Evolutionary conservation across 2,888 invertebrate species (phyloP).

Genomic region (Iphiclides podalirius): DNA sequence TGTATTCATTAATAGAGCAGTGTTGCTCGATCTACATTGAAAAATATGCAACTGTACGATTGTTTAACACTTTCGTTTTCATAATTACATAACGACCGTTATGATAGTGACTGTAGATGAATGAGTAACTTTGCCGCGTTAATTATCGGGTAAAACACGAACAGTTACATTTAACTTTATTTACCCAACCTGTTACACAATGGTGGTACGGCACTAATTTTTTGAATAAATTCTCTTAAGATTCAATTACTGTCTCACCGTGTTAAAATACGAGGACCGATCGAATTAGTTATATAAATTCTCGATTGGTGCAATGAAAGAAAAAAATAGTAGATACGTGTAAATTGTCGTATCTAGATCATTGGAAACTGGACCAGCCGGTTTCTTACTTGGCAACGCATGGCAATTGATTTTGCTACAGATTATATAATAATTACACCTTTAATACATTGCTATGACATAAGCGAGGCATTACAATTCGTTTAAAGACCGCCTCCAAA

Average conservation of each 20-base stretch:
- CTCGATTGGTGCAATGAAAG: not conserved
- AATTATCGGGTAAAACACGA: too few relatives aligned
- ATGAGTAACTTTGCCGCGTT: too few relatives aligned
- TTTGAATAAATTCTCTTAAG: too few relatives aligned
- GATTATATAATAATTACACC: not conserved
- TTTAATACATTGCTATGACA: not conserved
- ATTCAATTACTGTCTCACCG: too few relatives aligned
- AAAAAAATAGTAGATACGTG: not conserved
- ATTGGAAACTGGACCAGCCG: constrained; percentile 6
- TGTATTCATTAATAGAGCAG: not conserved
- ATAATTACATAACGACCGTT: not conserved
- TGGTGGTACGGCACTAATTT: too few relatives aligned
- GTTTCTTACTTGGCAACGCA: constrained; percentile 1
- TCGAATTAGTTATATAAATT: not conserved
- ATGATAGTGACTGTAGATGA: not conserved
- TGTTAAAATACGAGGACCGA: too few relatives aligned
- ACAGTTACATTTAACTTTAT: too few relatives aligned
- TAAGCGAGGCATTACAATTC: too few relatives aligned
- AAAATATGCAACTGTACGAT: too few relatives aligned
- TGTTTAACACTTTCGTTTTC: not conserved
- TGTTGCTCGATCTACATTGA: not conserved
- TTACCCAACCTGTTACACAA: too few relatives aligned
- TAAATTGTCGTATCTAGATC: constrained; percentile 10
- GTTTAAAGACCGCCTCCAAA: too few relatives aligned
- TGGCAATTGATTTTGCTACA: not conserved